A percentile compares a stretch with the other conserved stretches of the same genome.
Conservation (phyloP, 2,113 vertebrate species). For the Leiothrix lutea region DNA sequence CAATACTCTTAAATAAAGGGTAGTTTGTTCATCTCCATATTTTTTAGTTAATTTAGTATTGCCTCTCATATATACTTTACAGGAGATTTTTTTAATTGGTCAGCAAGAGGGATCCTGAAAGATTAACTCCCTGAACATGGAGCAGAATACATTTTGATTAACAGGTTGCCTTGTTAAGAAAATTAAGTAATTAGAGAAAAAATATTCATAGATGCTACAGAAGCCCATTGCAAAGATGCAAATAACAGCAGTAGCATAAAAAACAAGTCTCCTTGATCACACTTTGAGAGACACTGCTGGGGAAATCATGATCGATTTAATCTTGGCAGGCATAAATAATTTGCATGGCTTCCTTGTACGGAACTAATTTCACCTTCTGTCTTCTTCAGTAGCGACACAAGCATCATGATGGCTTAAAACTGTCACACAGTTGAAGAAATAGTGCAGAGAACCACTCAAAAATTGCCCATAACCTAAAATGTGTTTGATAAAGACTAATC, state of each 20-base stretch:
- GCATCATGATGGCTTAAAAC: neutral
- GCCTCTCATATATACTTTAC: neutral
- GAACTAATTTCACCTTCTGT: neutral
- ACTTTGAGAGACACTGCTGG: neutral
- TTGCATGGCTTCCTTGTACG: neutral
- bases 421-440: neutral
- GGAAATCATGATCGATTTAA: neutral
- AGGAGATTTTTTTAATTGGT: constrained; percentile 20
- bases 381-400: neutral
- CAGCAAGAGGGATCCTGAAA: neutral
- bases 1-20: neutral
- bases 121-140: neutral
- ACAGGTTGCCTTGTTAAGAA: neutral
- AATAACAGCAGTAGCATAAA: neutral
- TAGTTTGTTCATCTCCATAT: neutral
- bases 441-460: neutral
- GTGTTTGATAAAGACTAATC: neutral
- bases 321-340: neutral
- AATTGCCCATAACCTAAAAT: neutral
- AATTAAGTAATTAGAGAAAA: neutral
- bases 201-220: neutral
- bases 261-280: neutral
- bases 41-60: neutral
- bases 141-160: neutral
- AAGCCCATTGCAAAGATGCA: neutral